Percentiles rank a stretch among this genome's conserved stretches.
Conservation (phyloP, 2,113 vertebrate genomes). For the Phrynosoma platyrhinos region DNA sequence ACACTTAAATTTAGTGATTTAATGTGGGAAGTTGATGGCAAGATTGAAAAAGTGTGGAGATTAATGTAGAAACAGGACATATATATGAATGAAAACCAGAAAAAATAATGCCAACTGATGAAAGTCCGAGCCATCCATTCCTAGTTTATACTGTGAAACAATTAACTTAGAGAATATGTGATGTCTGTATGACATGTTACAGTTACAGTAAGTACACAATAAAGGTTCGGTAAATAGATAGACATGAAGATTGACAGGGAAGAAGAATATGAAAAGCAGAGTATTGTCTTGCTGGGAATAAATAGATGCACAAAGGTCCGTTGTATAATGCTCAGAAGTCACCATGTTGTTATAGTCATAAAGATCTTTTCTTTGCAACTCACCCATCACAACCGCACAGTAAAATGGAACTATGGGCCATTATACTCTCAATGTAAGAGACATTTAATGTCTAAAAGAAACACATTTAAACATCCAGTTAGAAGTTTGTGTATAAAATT, state of each 20-base stretch:
- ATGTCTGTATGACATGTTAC: neutral
- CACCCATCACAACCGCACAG: slow-evolving; percentile 55
- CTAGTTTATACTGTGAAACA: neutral
- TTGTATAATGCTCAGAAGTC: slow-evolving; percentile 63
- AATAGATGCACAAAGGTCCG: slow-evolving; percentile 43
- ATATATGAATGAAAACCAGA: neutral
- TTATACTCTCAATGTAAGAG: slow-evolving; percentile 64
- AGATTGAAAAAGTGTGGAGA: too few relatives aligned
- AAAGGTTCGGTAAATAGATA: neutral
- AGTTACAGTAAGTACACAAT: neutral
- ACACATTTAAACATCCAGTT: slow-evolving; percentile 56
- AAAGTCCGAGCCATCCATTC: neutral
- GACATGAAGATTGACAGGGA: neutral
- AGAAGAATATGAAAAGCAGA: neutral
- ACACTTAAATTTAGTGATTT: too few relatives aligned
- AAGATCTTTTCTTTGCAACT: slow-evolving; percentile 53
- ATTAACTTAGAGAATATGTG: neutral
- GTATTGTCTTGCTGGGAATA: slow-evolving; percentile 15
- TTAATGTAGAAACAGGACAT: neutral
- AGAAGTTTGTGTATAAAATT: slow-evolving; percentile 55
- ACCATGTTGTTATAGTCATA: slow-evolving; percentile 63
- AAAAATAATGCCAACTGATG: neutral
- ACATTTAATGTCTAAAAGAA: slow-evolving; percentile 56
- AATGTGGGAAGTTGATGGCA: too few relatives aligned
- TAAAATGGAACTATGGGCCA: slow-evolving; percentile 52